Base-by-base conservation (phyloP, 2,888 invertebrate genomes). In the Pomacea canaliculata region DNA sequence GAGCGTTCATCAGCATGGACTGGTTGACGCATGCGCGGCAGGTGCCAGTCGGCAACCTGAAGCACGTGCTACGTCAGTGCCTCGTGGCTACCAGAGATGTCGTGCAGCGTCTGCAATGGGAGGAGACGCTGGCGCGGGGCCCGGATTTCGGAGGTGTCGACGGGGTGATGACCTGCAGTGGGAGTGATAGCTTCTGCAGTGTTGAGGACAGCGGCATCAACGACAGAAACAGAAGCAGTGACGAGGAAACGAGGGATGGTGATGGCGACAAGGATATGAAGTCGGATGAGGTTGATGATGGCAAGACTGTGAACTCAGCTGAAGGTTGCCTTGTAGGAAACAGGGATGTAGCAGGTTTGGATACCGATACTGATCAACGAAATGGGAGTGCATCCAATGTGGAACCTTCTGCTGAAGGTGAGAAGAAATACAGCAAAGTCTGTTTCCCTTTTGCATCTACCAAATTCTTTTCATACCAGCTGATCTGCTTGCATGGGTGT, bases 1-100 rank as follows among this genome's bases (percentile, higher is more conserved):
- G 27, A 46, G 66, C 51, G 13, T 76, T 71, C 71, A 80, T 82
- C 77, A 83, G 80, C 59, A 84, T 84, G 83, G 83, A 83, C 46
- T 82, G 82, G 82, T 77, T 78, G 49, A 75, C 76, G 16, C 73
- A 77, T 56, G 67, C 72, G 13, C 71, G 73, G 13, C 65, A 71
- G 48, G 77, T 77, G 7, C 60, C 77, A n/a, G 79, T 75, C 73
- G 60, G 70, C 67, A 75, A 79, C 70, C 66, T 79, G 46, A 67
- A 69, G 27, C 73, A 75, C 62, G 72, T 79, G 65, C 75, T 79
- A 48, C 71, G 79, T 10, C 79, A 79, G 70, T 79, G 79, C 65
- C 72, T 79, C 62, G 70, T 79, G 23, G 77, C 79, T 49, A 77
- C 79, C 27, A 75, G 77, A 70, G 75, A 79, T 73, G 75, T 72